phyloP scores from a whole-genome alignment of 2,888 invertebrate species.

The Tipula helvola region DNA sequence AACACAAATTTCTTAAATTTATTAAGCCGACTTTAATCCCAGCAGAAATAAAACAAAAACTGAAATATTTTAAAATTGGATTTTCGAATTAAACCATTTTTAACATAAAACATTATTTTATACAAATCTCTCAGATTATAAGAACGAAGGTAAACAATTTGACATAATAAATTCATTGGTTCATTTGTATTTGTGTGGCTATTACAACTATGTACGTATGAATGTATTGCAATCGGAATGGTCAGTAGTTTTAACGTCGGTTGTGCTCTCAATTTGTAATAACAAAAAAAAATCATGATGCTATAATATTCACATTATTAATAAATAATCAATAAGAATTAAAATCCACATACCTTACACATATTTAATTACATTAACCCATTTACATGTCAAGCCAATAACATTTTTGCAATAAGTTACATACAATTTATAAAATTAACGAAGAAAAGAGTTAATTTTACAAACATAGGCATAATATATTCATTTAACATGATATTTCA shows the following conservation, averaged over 20 bases:
- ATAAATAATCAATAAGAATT: background rate
- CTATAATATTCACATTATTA: background rate
- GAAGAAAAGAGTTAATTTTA: background rate
- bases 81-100: background rate
- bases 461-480: too few relatives aligned
- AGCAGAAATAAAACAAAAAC: background rate
- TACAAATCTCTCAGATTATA: background rate
- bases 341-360: background rate
- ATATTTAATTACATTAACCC: background rate
- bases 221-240: background rate
- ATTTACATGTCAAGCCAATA: background rate
- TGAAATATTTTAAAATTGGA: background rate
- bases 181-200: background rate
- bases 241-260: background rate
- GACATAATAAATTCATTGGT: background rate
- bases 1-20: background rate
- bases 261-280: background rate
- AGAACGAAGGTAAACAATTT: background rate
- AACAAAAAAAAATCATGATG: background rate
- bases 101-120: background rate
- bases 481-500: too few relatives aligned
- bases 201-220: too few relatives aligned
- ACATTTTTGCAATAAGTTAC: background rate
- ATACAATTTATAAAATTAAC: background rate
- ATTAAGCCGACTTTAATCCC: background rate